Evolutionary conservation across 2,797 vertebrate species (phyloP).

Genomic region (Phataginus tricuspis): DNA sequence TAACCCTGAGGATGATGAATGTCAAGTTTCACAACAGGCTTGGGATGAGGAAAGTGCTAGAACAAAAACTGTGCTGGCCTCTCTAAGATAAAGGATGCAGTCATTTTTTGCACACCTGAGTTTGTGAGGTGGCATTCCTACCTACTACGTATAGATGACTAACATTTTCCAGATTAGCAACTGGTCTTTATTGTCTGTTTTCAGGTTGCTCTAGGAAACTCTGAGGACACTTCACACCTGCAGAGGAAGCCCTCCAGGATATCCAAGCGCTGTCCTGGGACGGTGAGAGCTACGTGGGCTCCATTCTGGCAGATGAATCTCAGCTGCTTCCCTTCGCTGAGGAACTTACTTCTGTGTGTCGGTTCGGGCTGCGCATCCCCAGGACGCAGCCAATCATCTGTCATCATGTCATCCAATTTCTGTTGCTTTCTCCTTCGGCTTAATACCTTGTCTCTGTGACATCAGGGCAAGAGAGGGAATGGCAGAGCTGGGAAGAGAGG

Average conservation of each 20-base stretch:
- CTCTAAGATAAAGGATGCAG: neutral
- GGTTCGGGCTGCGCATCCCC: neutral
- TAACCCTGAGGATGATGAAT: neutral
- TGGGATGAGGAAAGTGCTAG: neutral
- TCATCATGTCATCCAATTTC: neutral
- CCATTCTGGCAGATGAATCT: no score
- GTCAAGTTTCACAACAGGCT: neutral
- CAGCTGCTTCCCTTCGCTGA: neutral
- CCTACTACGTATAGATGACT: neutral
- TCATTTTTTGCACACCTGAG: neutral
- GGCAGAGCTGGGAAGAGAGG: neutral
- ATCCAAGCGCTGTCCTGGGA: no score
- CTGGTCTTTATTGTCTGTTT: neutral
- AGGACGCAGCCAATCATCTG: neutral
- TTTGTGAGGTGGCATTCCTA: neutral
- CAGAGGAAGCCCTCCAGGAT: neutral
- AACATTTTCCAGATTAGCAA: neutral
- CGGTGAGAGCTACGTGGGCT: neutral
- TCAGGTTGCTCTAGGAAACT: neutral
- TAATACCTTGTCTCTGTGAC: neutral
- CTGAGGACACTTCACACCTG: neutral
- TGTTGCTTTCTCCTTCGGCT: neutral
- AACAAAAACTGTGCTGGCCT: neutral
- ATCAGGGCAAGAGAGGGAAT: neutral
- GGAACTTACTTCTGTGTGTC: neutral